phyloP scores from a whole-genome alignment of 2,113 vertebrate genomes.

The Pogonocichla stellata region DNA sequence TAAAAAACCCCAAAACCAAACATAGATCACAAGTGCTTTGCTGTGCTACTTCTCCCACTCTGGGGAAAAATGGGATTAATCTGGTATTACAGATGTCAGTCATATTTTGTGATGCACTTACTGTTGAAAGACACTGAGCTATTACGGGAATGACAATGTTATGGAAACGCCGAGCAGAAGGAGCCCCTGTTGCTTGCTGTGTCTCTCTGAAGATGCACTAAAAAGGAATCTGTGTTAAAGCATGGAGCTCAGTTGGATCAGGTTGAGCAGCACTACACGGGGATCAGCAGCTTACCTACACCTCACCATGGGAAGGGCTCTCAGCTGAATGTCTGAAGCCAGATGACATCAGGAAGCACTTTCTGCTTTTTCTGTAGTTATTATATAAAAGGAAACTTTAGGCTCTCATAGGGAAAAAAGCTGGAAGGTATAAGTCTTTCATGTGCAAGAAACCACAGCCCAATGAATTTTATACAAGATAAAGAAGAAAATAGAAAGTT shows the following conservation, averaged over 20 bases:
- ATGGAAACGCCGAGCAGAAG: not conserved
- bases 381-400: not conserved
- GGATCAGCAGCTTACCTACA: not conserved
- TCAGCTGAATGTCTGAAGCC: not conserved
- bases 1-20: not conserved
- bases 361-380: not conserved
- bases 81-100: not conserved
- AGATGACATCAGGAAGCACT: not conserved
- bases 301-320: not conserved
- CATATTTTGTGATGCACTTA: not conserved
- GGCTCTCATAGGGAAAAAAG: not conserved
- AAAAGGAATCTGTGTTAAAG: not conserved
- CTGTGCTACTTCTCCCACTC: not conserved
- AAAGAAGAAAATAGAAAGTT: not conserved
- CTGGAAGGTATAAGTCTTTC: not conserved
- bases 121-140: not conserved
- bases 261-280: not conserved
- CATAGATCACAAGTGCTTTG: not conserved
- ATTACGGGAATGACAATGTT: not conserved
- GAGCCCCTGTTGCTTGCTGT: not conserved
- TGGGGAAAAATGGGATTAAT: not conserved
- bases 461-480: not conserved
- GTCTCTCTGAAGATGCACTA: not conserved
- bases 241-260: fast-evolving
- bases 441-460: not conserved